Conservation (phyloP, 2,888 invertebrate genomes). For the Platypus cylindrus region DNA sequence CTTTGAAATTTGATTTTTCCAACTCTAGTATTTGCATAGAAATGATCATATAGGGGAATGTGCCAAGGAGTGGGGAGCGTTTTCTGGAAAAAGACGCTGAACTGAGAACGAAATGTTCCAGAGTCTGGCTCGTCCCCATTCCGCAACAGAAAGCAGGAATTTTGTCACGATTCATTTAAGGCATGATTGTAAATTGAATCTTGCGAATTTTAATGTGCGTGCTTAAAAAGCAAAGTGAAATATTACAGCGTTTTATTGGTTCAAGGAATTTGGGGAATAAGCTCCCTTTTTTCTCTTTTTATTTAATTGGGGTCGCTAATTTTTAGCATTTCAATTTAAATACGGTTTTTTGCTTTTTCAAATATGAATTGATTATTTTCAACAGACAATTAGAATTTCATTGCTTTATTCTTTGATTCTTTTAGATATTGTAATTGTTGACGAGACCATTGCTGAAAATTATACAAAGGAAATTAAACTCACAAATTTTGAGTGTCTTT, state of each 20-base stretch:
- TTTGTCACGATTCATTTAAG: conserved; percentile 32
- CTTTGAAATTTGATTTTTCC: conserved; percentile 35
- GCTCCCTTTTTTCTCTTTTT: neutral
- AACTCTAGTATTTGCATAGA: conserved; percentile 26
- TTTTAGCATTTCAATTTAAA: too few relatives aligned
- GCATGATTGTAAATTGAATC: conserved; percentile 28
- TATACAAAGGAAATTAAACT: too few relatives aligned
- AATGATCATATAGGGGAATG: conserved; percentile 25
- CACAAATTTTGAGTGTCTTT: too few relatives aligned
- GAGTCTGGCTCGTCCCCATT: conserved; percentile 22
- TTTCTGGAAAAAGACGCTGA: too few relatives aligned
- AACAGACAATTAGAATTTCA: too few relatives aligned
- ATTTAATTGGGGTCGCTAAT: conserved; percentile 1
- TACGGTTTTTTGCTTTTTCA: too few relatives aligned
- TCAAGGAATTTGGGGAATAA: conserved; percentile 1
- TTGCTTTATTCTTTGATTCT: too few relatives aligned
- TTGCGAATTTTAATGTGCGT: conserved; percentile 28
- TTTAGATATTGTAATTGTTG: too few relatives aligned
- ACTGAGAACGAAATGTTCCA: too few relatives aligned
- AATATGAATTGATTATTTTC: too few relatives aligned
- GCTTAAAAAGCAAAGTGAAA: conserved; percentile 12
- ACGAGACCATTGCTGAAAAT: too few relatives aligned
- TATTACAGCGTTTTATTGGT: conserved; percentile 11
- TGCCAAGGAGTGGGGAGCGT: conserved; percentile 12
- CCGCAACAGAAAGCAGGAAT: conserved; percentile 29